Base-by-base conservation (phyloP, 1,140 invertebrate species). In the Caenorhabditis remanei region DNA sequence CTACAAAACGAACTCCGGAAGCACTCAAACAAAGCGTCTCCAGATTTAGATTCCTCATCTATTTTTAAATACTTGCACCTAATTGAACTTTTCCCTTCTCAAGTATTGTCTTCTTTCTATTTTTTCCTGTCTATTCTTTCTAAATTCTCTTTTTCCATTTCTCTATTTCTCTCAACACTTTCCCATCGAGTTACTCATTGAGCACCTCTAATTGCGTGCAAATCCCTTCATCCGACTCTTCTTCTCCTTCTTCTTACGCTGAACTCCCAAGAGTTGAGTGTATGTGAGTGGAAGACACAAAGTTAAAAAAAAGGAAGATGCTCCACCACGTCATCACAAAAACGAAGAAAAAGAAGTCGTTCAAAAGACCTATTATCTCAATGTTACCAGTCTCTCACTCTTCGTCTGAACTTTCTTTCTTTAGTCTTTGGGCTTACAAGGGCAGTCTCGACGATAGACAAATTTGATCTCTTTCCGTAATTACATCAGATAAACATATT, bases 191-290 rank as follows among this genome's bases (percentile, higher is more conserved):
- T 50, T 79, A 46, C 71, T 79, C 71, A 79, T 79, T 79, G 71
- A 79, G 71, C 71, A 79, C 71, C 71, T 79, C 71, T 79, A 79
- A 79, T 79, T 79, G 71, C 71, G 71, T 79, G 71, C 71, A 79
- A 79, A 79, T 79, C 71, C 71, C 71, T 79, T 7, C 71, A 79
- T 79, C 71, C 71, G 71, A 79, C 71, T 79, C 71, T 50, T 79
- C 71, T 79, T 79, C n/a, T 9, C 7, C 14, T 50, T 50, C 24
- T 79, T 79, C 46, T 24, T 50, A 79, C 71, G 46, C 46, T 79
- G 46, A 50, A 79, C 71, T 79, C 71, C 71, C 71, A 79, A 79
- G 71, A 79, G 71, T 79, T 79, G 71, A 79, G 71, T 71, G 65
- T 46, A 71, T 46, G 65, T 79, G 71, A 79, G 71, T 79, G 71